Evolutionary conservation across 2,888 invertebrate genomes (phyloP), one percentile per base, ranked within the genome.

Genomic region (Erebia palarica): DNA sequence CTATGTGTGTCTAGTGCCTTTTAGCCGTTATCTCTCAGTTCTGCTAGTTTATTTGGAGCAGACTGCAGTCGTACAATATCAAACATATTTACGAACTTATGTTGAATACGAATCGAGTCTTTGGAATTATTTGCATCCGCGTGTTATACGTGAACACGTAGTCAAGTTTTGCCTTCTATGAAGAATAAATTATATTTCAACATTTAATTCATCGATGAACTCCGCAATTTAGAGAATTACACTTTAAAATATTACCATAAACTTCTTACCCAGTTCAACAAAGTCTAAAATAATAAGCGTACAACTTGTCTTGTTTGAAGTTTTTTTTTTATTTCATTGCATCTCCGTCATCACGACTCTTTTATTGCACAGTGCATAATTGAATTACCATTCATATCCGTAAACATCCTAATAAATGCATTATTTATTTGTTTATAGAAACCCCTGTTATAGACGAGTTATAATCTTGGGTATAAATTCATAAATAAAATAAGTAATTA

Each of bases 351-450:
- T 27, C 13, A 14, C 27, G 9, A 21, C 11, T 57, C 18, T 57
- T 59, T 36, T 36, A 36, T n/a, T 36, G 27, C 36, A 59, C 58
- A n/a, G 36, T 59, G 14, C 36, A 59, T 36, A 59, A 36, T 59
- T 59, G 27, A 36, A 42, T 59, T n/a, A 58, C 58, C 21, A 58
- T 21, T 59, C 36, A 36, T 59, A 36, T 59, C 59, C 59, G 59
- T 59, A 59, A 59, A 42, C 59, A 59, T 59, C 27, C 36, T 14
- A 59, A 59, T 59, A 58, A 58, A 58, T 58, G 13, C 27, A 21
- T 58, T 58, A 27, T 58, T 58, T 58, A 58, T 58, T 9, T 58
- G 58, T 11, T 27, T 58, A 13, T 58, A 27, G 27, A 58, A 58
- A 58, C 58, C 5, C 5, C 13, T 36, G 36, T 36, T 36, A 36